phyloP scores from a whole-genome alignment of 2,113 vertebrate genomes.

The Scatophagus argus region DNA sequence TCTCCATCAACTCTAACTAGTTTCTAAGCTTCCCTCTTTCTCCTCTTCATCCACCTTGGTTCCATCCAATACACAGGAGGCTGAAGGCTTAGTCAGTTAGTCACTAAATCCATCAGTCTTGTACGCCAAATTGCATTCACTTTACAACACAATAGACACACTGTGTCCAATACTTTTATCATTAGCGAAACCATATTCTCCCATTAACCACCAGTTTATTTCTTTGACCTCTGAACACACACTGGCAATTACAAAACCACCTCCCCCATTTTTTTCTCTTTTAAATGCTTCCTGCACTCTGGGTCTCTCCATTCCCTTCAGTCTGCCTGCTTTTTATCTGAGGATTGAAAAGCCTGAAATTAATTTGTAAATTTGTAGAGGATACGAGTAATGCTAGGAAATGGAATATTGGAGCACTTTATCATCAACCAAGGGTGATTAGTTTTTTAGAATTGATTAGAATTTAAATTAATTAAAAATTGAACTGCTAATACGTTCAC shows the following conservation, averaged over 20 bases:
- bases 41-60: conserved; percentile 43
- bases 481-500: not conserved
- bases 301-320: not conserved
- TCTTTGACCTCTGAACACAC: conserved; percentile 56
- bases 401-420: conserved; percentile 31
- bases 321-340: not conserved
- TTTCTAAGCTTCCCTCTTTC: conserved; percentile 16
- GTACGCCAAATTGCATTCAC: conserved; percentile 52
- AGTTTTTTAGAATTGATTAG: no score
- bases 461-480: not conserved
- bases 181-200: conserved; percentile 51
- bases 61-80: conserved; percentile 14
- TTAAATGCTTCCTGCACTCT: not conserved
- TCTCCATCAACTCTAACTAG: conserved; percentile 28
- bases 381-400: conserved; percentile 42
- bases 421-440: not conserved
- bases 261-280: not conserved
- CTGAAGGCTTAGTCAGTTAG: conserved; percentile 54
- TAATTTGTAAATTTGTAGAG: conserved; percentile 49
- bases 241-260: conserved; percentile 35
- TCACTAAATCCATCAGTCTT: conserved; percentile 59
- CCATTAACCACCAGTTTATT: conserved; percentile 49
- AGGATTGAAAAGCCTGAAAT: conserved; percentile 47
- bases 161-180: conserved; percentile 52
- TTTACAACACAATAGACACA: conserved; percentile 56